A percentile compares a stretch with the other conserved stretches of the same genome.
Conservation (phyloP, 1,140 invertebrate genomes). For the Laupala kohalensis region DNA sequence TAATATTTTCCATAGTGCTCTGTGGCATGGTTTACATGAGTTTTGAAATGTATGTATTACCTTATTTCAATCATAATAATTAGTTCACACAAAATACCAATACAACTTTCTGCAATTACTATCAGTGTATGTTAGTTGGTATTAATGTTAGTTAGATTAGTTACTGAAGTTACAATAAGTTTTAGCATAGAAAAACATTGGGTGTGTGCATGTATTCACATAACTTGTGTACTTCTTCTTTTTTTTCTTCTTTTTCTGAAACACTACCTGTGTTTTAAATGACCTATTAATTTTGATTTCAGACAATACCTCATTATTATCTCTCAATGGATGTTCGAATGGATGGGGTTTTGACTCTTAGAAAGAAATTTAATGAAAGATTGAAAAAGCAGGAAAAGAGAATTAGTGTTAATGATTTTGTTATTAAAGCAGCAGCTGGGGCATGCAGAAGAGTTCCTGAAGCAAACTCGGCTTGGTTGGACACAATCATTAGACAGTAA, state of each 20-base stretch:
- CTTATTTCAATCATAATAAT: too few species aligned
- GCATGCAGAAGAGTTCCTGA: slow-evolving; percentile 88
- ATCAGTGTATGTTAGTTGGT: too few species aligned
- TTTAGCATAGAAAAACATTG: too few species aligned
- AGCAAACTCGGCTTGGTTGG: slow-evolving; percentile 92
- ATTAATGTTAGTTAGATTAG: too few species aligned
- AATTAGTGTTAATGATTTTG: slow-evolving; percentile 92
- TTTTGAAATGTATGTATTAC: too few species aligned
- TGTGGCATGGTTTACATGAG: too few species aligned
- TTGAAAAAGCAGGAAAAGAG: slow-evolving; percentile 71
- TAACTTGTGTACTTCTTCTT: neutral
- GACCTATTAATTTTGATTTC: slow-evolving; percentile 12
- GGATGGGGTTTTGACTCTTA: slow-evolving; percentile 55
- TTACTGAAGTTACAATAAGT: too few species aligned
- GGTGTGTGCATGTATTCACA: too few species aligned
- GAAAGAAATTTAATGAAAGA: slow-evolving; percentile 53
- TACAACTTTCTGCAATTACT: too few species aligned
- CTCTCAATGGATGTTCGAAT: slow-evolving; percentile 75
- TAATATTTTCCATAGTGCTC: too few species aligned
- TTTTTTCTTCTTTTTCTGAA: neutral
- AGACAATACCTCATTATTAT: slow-evolving; percentile 94
- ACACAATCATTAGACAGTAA: slow-evolving; percentile 87
- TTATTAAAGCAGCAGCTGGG: slow-evolving; percentile 88
- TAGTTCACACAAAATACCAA: too few species aligned
- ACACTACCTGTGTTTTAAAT: neutral